Percentiles rank a stretch among this genome's conserved stretches.
phyloP scores from a whole-genome alignment of 2,888 invertebrate genomes.

The Panorpa germanica region DNA sequence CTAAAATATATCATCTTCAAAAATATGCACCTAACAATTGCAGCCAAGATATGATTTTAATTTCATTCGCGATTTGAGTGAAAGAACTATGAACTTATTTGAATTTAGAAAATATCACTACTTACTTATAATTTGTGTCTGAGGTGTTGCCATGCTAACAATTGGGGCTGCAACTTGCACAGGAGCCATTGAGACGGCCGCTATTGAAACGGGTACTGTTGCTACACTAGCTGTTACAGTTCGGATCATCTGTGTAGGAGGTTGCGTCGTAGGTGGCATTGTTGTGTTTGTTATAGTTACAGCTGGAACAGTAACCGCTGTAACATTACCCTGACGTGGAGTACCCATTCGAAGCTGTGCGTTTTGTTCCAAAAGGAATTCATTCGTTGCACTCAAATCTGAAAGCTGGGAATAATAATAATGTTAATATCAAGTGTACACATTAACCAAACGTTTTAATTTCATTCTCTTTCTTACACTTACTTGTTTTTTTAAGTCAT shows the following conservation, averaged over 20 bases:
- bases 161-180: slow-evolving; percentile 33
- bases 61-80: too few species aligned
- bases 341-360: slow-evolving; percentile 45
- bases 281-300: slow-evolving; percentile 37
- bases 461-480: too few species aligned
- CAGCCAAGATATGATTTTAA: too few species aligned
- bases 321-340: slow-evolving; percentile 29
- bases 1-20: too few species aligned
- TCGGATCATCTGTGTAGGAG: slow-evolving; percentile 23
- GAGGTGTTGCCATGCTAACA: slow-evolving; percentile 35
- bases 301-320: slow-evolving; percentile 36
- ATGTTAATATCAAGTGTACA: too few species aligned
- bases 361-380: slow-evolving; percentile 60
- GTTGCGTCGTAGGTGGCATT: slow-evolving; percentile 25
- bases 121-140: slow-evolving; percentile 15
- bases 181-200: slow-evolving; percentile 31
- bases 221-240: slow-evolving; percentile 38
- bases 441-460: too few species aligned
- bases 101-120: too few species aligned
- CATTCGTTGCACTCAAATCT: slow-evolving; percentile 56
- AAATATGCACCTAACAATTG: too few species aligned
- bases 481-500: too few species aligned
- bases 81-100: too few species aligned
- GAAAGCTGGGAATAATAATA: slow-evolving; percentile 26
- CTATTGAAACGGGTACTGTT: slow-evolving; percentile 38